Evolutionary conservation across 2,113 vertebrate genomes (phyloP), one percentile per base, ranked within the genome.

Genomic region (Hassar affinis): DNA sequence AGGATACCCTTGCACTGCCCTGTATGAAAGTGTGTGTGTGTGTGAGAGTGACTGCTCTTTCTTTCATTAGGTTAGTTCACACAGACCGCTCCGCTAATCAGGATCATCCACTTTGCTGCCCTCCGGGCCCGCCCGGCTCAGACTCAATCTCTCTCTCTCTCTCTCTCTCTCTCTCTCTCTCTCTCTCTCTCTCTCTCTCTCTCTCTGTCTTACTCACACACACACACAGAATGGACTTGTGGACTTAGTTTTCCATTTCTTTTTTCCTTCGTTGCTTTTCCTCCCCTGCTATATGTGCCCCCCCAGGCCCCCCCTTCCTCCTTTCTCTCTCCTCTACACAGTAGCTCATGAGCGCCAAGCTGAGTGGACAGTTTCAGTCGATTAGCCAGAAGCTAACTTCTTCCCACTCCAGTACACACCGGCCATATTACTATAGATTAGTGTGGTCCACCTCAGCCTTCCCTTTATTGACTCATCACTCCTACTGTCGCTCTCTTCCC

Each of bases 391-490:
- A 80, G 83, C 77, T 68, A 80, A 83, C 75, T 30, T 57, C 59
- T 59, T 62, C 78, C 62, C 35, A 45, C 54, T 47, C 27, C 57
- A 62, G 54, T 74, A 66, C 84, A 49, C 42, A 68, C 79, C 18
- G 54, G 59, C 79, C 42, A 45, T 80, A 59, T 85, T 85, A 56
- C 69, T 83, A 82, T 83, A 87, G 86, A 87, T 85, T 80, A 85
- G 57, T 47, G 33, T 49, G 20, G 76, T 62, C 30, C 82, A 69
- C 30, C 52, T 57, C 51, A 52, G 30, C 71, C 52, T 75, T 59
- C 66, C 38, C 76, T 81, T 78, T 87, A 87, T 87, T 81, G 86
- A 84, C 80, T 49, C 4, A 42, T 82, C 61, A 69, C 74, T 82
- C 57, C 22, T 27, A 35, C 30, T 38, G 77, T 33, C 12, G 14